phyloP scores from a whole-genome alignment of 2,888 invertebrate genomes.

The Cheilosia soror region DNA sequence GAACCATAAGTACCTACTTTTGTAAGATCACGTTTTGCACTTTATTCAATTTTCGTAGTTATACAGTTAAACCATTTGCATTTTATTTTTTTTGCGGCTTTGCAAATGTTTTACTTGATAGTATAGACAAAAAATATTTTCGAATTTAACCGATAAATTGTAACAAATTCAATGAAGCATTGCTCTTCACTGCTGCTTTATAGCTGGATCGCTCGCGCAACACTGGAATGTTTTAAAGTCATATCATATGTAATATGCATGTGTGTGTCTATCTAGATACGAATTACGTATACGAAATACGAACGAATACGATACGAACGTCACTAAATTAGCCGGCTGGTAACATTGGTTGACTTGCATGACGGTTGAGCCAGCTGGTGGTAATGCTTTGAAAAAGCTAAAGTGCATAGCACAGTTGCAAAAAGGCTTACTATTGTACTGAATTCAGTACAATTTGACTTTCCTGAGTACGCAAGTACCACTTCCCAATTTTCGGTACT shows the following conservation, averaged over 20 bases:
- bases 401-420: not conserved
- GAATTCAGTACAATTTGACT: no score
- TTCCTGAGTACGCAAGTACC: no score
- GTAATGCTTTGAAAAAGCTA: slow-evolving; percentile 17
- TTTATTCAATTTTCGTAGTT: slow-evolving; percentile 9
- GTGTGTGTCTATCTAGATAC: no score
- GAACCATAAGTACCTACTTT: slow-evolving; percentile 36
- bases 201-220: slow-evolving; percentile 36
- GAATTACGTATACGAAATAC: no score
- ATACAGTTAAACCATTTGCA: not conserved
- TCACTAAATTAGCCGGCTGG: slow-evolving; percentile 57
- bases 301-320: slow-evolving; percentile 28
- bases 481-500: no score
- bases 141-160: slow-evolving; percentile 31
- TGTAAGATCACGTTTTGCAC: slow-evolving; percentile 37
- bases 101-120: not conserved
- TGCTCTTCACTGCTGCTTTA: slow-evolving; percentile 13
- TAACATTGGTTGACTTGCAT: slow-evolving; percentile 39
- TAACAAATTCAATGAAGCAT: not conserved
- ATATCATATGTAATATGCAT: slow-evolving; percentile 9
- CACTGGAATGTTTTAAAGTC: slow-evolving; percentile 48
- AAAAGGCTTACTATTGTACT: no score
- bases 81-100: no score
- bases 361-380: slow-evolving; percentile 46
- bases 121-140: slow-evolving; percentile 4